Evolutionary conservation across 2,113 vertebrate genomes (phyloP).

Genomic region (Cryptotis parvus): DNA sequence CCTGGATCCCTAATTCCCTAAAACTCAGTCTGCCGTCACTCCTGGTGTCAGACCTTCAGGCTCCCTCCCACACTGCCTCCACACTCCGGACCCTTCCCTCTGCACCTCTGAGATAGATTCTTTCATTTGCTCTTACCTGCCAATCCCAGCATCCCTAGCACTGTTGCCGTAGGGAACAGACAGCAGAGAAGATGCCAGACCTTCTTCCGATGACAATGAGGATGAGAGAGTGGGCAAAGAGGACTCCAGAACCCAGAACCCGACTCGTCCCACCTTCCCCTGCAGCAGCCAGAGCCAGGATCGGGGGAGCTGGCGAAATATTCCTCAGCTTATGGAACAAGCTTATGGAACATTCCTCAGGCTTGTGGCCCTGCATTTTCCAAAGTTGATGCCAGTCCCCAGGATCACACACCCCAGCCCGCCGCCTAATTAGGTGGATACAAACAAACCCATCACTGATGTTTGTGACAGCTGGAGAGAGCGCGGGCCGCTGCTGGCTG

Average conservation of each 20-base stretch:
- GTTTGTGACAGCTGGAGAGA: constrained; percentile 78
- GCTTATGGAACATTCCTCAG: constrained; percentile 64
- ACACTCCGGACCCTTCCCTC: no score
- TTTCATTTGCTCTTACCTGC: not conserved
- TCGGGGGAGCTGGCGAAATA: no score
- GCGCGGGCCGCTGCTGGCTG: constrained; percentile 82
- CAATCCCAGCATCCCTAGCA: not conserved
- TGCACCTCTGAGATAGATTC: not conserved
- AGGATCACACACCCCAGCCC: constrained; percentile 74
- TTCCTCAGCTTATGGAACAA: no score
- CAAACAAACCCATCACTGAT: constrained; percentile 88
- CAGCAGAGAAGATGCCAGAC: not conserved
- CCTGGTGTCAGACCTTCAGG: not conserved
- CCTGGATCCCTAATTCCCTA: not conserved
- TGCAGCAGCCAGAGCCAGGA: not conserved
- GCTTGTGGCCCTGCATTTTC: constrained; percentile 69
- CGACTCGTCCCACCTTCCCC: constrained; percentile 11
- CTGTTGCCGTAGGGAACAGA: not conserved
- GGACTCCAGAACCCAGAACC: not conserved
- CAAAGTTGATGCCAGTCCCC: constrained; percentile 80
- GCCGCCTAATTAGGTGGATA: constrained; percentile 87
- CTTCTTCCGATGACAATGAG: not conserved
- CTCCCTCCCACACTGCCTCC: no score
- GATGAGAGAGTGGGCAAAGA: not conserved
- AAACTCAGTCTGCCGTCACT: not conserved